Base-by-base conservation (phyloP, 2,888 invertebrate species). In the Unio delphinus region DNA sequence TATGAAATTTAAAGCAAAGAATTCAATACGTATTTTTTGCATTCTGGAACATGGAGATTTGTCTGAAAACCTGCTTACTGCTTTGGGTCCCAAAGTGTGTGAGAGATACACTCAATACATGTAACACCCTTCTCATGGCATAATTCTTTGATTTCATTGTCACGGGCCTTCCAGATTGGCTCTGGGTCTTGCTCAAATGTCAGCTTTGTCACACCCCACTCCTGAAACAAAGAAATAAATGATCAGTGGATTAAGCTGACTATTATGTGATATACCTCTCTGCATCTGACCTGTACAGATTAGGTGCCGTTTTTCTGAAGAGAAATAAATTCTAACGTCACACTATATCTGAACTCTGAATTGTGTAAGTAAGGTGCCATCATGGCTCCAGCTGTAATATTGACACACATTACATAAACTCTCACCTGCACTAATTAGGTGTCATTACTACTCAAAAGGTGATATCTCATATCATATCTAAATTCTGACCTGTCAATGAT, bases 71-170 rank as follows among this genome's bases (percentile, higher is more conserved):
- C 15, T 26, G 73, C 86, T 82, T 78, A 87, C 56, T 90, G 91
- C 55, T 91, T 91, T 0, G 94, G 94, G 86, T 94, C 92, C 94
- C 94, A 95, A 15, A 94, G 90, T 0, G 94, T 94, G 80, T 94
- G 94, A 0, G 94, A 94, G 4, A 94, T 93, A 80, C 92, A 91
- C 83, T 94, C 94, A 58, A 90, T 87, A 65, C 92, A 92, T 63
- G 90, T 83, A 4, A 94, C 92, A 30, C 91, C 92, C 59, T 91
- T 87, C 72, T 93, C 91, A 1, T 87, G 85, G 81, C 94, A 94
- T 26, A 92, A 86, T 0, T 77, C 70, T 79, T 92, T 92, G 0
- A 94, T 93, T 6, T 89, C 83, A 28, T 92, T 91, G 86, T 94
- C 94, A 1, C 94, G 91, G 0, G 90, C 88, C 17, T 91, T 92